Conservation (phyloP, 92 coral and sea anemone genomes). For the Zoanthus solanderi region DNA sequence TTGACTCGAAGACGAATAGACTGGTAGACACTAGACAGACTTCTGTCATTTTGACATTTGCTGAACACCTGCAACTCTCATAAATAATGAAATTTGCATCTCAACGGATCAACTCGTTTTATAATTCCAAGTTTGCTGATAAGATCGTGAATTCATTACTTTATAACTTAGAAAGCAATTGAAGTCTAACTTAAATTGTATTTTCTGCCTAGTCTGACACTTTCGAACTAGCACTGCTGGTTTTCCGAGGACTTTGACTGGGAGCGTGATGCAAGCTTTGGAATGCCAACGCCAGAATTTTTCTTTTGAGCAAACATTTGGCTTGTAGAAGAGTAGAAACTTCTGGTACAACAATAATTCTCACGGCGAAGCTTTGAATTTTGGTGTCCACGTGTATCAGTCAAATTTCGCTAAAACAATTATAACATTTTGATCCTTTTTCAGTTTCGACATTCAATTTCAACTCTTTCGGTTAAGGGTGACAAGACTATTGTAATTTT, state of each 20-base stretch:
- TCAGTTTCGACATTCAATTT: not conserved
- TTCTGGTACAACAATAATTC: not conserved
- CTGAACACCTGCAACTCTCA: not conserved
- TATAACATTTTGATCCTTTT: not conserved
- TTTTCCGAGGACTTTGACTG: not conserved
- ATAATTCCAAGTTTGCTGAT: not conserved
- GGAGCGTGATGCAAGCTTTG: not conserved
- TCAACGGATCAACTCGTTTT: not conserved
- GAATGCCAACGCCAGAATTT: not conserved
- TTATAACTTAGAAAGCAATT: not conserved
- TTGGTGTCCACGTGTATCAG: not conserved
- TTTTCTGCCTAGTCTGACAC: not conserved
- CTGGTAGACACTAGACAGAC: not conserved
- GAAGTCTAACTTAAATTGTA: not conserved
- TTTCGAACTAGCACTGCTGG: not conserved
- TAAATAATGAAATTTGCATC: not conserved
- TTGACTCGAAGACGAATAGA: not conserved
- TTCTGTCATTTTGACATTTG: conserved; percentile 10
- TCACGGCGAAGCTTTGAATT: not conserved
- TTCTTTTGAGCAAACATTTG: not conserved
- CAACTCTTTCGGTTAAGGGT: not conserved
- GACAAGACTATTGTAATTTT: not conserved
- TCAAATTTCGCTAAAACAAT: not conserved
- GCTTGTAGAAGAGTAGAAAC: not conserved
- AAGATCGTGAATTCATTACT: not conserved